Evolutionary conservation across 2,888 invertebrate species (phyloP), one percentile per base, ranked within the genome.

Genomic region (Scelioninae gen. 2): DNA sequence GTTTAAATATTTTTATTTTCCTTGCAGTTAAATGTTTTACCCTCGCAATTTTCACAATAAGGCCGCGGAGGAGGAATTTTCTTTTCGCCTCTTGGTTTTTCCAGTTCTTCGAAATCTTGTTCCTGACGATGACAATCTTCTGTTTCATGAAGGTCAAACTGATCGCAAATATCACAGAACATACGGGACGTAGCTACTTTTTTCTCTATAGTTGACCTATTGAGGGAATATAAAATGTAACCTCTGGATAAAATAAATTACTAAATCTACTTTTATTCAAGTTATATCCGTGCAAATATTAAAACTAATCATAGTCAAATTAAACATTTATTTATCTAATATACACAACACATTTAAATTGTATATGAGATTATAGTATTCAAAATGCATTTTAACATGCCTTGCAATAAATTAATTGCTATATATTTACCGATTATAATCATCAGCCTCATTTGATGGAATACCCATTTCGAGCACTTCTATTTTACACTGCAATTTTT

Each of bases 161-260:
- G 90, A 88, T 98, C 98, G 87, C 98, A 98, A 81, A 97, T 98
- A 89, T 98, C 98, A 89, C 98, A 98, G 89, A 96, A 98, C 82
- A 94, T 87, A 18, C 98, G 92, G 39, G 95, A 95, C 39, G 96
- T 95, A 15, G 89, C 79, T 74, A 81, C 80, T 73, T 85, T 84
- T 67, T 85, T 85, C 10, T 85, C 84, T 68, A 86, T 80, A 57
- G 77, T 75, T 46, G 57, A 43, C 33, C 73, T 74, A 10, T 60
- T 16, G 15, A 31, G 10, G 43, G 11, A 50, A 41, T 55, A 5
- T 41, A 33, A 45, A 31, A 37, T 46, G n/a, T n/a, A n/a, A n/a
- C n/a, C n/a, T n/a, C n/a, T n/a, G n/a, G n/a, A n/a, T n/a, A n/a
- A n/a, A n/a, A n/a, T n/a, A n/a, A n/a, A n/a, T n/a, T n/a, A n/a